phyloP scores from a whole-genome alignment of 2,888 invertebrate species.

The Holacanthella duospinosa region DNA sequence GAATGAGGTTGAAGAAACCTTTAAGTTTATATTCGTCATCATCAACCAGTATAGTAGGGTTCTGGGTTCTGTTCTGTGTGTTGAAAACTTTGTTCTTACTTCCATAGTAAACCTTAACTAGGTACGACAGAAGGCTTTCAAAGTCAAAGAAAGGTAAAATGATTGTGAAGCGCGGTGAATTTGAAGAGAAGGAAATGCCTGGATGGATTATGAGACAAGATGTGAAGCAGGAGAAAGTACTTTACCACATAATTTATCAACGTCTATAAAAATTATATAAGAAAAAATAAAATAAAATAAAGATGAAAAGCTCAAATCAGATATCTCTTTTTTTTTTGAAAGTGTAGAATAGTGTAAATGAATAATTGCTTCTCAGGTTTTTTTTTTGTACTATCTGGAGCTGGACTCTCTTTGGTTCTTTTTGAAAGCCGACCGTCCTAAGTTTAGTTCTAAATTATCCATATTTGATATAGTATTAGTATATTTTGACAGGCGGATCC shows the following conservation, averaged over 20 bases:
- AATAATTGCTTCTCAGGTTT: conserved; percentile 33
- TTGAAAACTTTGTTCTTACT: too few species aligned
- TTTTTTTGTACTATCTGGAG: background rate
- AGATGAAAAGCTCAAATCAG: conserved; percentile 14
- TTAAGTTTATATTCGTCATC: too few species aligned
- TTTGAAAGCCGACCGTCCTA: too few species aligned
- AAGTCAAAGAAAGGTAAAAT: background rate
- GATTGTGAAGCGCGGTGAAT: background rate
- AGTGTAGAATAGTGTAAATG: conserved; percentile 22
- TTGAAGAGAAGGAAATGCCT: background rate
- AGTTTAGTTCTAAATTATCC: too few species aligned
- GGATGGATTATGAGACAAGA: conserved; percentile 7
- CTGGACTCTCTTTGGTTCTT: background rate
- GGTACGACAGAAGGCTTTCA: background rate
- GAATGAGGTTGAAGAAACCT: too few species aligned
- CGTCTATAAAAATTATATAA: conserved; percentile 18
- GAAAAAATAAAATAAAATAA: background rate
- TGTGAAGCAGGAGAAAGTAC: conserved; percentile 10
- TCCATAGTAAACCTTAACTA: too few species aligned
- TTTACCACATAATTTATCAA: conserved; percentile 34
- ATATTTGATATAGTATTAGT: too few species aligned
- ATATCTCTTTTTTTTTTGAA: conserved; percentile 11
- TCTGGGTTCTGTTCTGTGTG: too few species aligned
- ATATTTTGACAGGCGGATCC: too few species aligned
- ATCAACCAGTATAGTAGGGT: too few species aligned